Evolutionary conservation across 2,113 vertebrate species (phyloP).

Genomic region (Panurus biarmicus): DNA sequence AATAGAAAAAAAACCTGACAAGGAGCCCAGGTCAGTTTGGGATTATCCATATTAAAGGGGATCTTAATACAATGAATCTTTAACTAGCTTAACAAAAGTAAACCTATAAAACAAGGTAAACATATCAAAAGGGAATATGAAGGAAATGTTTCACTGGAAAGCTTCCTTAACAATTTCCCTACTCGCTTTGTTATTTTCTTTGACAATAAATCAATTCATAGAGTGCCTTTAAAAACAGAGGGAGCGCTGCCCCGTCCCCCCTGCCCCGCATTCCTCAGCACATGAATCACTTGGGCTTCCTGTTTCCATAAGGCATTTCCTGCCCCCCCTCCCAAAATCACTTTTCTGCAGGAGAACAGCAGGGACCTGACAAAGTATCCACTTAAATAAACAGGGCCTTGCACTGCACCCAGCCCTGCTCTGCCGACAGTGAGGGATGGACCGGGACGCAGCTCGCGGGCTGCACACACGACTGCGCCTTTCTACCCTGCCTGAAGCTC

Average conservation of each 20-base stretch:
- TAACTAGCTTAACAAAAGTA: conserved; percentile 83
- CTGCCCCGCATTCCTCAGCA: conserved; percentile 82
- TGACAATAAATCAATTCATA: conserved; percentile 97
- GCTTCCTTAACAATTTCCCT: conserved; percentile 90
- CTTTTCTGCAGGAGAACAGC: conserved; percentile 80
- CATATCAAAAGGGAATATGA: conserved; percentile 83
- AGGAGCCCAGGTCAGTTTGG: conserved; percentile 71
- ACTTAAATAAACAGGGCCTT: conserved; percentile 78
- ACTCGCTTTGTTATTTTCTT: conserved; percentile 88
- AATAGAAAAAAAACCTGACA: conserved; percentile 73
- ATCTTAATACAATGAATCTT: conserved; percentile 72
- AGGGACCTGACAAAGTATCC: conserved; percentile 78
- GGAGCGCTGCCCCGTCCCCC: conserved; percentile 54
- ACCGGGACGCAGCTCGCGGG: not conserved
- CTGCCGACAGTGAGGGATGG: not conserved
- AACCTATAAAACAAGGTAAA: conserved; percentile 88
- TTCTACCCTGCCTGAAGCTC: not conserved
- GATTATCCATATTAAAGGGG: conserved; percentile 74
- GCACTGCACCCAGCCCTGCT: conserved; percentile 40
- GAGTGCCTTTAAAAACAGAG: conserved; percentile 85
- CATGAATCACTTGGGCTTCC: conserved; percentile 96
- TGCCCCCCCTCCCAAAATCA: conserved; percentile 78
- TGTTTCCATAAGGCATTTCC: conserved; percentile 97
- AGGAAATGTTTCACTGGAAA: conserved; percentile 92
- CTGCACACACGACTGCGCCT: not conserved